Percentiles rank a stretch among this genome's conserved stretches.
Conservation (phyloP, 2,797 vertebrate genomes). For the Picus viridis region DNA sequence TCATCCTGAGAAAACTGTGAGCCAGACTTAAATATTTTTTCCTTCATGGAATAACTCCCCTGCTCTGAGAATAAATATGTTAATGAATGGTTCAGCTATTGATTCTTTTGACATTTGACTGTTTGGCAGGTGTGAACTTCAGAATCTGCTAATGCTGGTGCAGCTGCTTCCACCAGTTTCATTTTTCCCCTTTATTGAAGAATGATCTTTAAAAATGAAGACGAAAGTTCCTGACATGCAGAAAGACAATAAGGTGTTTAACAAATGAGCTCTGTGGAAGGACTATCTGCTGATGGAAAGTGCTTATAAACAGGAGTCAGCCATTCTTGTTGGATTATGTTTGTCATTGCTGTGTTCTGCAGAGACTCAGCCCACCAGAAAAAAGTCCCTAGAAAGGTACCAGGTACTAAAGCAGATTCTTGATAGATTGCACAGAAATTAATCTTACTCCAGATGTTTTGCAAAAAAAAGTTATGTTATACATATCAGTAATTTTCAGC, state of each 20-base stretch:
- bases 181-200: background rate
- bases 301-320: background rate
- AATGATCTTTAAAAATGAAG: background rate
- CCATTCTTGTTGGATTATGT: background rate
- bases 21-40: background rate
- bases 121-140: background rate
- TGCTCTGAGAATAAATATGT: background rate
- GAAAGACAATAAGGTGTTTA: background rate
- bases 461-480: background rate
- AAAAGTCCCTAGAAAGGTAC: background rate
- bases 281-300: background rate
- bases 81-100: conserved; percentile 6
- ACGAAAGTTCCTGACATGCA: background rate
- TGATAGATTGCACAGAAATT: background rate
- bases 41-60: background rate
- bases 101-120: conserved; percentile 12
- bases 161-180: background rate
- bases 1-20: background rate
- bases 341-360: background rate
- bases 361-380: background rate
- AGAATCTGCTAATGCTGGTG: background rate
- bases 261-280: background rate
- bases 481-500: background rate
- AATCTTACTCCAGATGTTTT: background rate
- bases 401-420: background rate